Evolutionary conservation across 2,888 invertebrate species (phyloP), one percentile per base, ranked within the genome.

Genomic region (Agriotes lineatus): DNA sequence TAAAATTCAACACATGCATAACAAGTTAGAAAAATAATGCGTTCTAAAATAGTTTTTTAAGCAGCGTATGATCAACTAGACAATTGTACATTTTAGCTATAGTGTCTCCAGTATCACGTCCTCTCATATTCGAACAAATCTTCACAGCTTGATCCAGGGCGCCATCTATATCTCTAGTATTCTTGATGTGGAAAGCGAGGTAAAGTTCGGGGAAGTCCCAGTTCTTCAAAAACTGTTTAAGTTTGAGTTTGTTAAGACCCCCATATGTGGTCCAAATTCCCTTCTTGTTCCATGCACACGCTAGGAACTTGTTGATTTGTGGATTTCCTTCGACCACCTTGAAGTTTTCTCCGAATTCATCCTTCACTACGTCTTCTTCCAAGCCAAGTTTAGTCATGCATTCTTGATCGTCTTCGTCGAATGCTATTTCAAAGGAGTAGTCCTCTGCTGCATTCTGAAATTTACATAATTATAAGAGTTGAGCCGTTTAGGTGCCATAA

Each of bases 271-370:
- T 25, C 19, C 18, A 9, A 19, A 12, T 12, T 6, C 14, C 14
- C 5, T 19, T 16, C n/a, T 60, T 60, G 9, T 10, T 42, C 12
- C 9, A 60, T 0, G 59, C 10, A 20, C 59, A 60, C 4, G 16
- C n/a, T 16, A 60, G 25, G 19, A 45, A 60, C 2, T 60, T 20
- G 16, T 22, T 33, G 30, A 45, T n/a, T 0, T 25, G 25, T 0
- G 45, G 30, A 33, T 60, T 30, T 33, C 45, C 59, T 48, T 60
- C 59, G 12, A 42, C 45, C 12, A 60, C 14, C 30, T 30, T 59
- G 1, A 45, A 59, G 30, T 59, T 59, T 1, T 44, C 30, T 7
- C 16, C 25, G 44, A 59, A 58, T 6, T 12, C 39, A 6, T 18
- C 6, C 22, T 5, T 10, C 4, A 59, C 12, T 7, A 6, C 16